Evolutionary conservation across 2,888 invertebrate genomes (phyloP).

Genomic region (Protonemura montana): DNA sequence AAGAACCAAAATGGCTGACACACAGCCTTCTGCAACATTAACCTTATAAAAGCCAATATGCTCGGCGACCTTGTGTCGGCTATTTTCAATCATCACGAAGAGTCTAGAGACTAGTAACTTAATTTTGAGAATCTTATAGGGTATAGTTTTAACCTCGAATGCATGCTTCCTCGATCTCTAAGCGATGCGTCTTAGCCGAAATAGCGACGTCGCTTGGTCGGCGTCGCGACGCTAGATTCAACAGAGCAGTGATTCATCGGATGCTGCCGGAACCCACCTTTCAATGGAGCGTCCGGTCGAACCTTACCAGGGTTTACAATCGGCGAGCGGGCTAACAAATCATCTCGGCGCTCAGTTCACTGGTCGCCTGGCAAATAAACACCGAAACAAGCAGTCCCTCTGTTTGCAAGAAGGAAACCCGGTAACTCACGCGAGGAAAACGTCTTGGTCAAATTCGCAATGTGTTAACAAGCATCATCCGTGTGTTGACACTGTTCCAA

Average conservation of each 20-base stretch:
- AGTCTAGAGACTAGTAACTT: no score
- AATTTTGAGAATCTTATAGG: no score
- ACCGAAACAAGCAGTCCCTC: neutral
- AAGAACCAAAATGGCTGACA: no score
- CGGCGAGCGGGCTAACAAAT: neutral
- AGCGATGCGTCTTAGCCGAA: neutral
- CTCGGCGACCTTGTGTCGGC: no score
- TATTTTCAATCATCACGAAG: no score
- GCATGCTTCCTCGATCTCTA: neutral
- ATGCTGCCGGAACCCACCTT: neutral
- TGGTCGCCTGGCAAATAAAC: neutral
- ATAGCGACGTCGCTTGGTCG: neutral
- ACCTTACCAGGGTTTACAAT: neutral
- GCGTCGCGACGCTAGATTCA: neutral
- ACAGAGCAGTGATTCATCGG: neutral
- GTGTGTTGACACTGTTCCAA: neutral
- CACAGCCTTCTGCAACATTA: no score
- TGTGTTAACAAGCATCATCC: neutral
- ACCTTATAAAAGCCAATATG: no score
- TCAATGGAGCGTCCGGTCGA: neutral
- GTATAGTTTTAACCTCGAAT: neutral
- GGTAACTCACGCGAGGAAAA: neutral
- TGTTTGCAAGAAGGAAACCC: neutral
- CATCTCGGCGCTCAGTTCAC: neutral
- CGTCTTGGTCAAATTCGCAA: neutral